These are phyloP conservation scores for Drepana falcataria DNA, from an alignment of 2,888 invertebrate genomes.

Conservation along the genomic window DNA sequence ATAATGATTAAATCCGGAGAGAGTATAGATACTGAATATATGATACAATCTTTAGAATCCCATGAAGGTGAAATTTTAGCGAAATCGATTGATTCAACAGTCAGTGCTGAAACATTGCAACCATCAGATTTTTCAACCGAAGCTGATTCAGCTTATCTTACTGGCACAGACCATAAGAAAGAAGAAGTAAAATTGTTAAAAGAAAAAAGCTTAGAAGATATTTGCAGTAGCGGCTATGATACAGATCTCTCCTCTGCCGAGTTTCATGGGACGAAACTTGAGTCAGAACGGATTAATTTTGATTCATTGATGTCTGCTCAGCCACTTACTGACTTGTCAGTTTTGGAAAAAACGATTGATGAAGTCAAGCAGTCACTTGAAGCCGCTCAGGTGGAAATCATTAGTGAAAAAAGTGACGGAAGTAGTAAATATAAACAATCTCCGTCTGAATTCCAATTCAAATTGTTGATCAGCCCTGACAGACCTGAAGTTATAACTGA, in stretches of 20 bases:
- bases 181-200: conserved; percentile 67
- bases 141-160: conserved; percentile 72
- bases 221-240: conserved; percentile 83
- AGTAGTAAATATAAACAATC: conserved; percentile 84
- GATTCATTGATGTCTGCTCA: conserved; percentile 73
- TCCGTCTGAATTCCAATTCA: conserved; percentile 86
- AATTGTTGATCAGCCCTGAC: conserved; percentile 76
- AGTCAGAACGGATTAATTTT: conserved; percentile 69
- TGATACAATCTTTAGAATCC: conserved; percentile 73
- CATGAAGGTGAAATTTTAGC: conserved; percentile 73
- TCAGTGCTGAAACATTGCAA: conserved; percentile 73
- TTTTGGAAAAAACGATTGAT: conserved; percentile 83
- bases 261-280: conserved; percentile 76
- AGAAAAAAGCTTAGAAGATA: conserved; percentile 81
- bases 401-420: conserved; percentile 81
- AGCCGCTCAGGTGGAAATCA: conserved; percentile 83
- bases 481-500: conserved; percentile 79
- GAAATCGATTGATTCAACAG: conserved; percentile 74
- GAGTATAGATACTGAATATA: conserved; percentile 71
- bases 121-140: conserved; percentile 74
- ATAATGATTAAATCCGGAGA: conserved; percentile 75
- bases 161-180: conserved; percentile 65
- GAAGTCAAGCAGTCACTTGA: conserved; percentile 85
- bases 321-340: conserved; percentile 72
- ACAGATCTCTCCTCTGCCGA: conserved; percentile 82